Conservation (phyloP, 1,140 invertebrate species). For the Seison nebaliae region DNA sequence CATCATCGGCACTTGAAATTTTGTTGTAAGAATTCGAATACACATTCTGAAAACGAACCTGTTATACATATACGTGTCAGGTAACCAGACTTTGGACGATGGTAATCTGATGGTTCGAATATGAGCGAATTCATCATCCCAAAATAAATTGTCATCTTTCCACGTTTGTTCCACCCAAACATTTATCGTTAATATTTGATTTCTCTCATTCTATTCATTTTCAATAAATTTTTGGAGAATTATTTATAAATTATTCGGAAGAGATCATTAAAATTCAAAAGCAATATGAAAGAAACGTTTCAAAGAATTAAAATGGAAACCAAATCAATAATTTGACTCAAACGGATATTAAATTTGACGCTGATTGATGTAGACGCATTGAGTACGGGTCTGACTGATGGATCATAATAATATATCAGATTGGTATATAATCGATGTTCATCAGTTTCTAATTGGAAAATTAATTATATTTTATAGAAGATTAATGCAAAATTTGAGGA, state of each 20-base stretch:
- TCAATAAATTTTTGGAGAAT: too few relatives aligned
- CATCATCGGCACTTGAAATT: neutral
- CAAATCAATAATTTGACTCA: slow-evolving; percentile 25
- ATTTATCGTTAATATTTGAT: slow-evolving; percentile 68
- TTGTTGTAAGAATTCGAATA: neutral
- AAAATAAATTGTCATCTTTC: slow-evolving; percentile 89
- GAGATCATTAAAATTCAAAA: neutral
- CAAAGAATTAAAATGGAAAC: too few relatives aligned
- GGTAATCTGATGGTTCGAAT: slow-evolving; percentile 82
- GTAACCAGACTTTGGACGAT: slow-evolving; percentile 86
- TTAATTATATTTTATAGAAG: neutral
- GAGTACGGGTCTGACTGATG: slow-evolving; percentile 5
- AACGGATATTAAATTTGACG: slow-evolving; percentile 19
- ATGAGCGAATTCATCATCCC: slow-evolving; percentile 83
- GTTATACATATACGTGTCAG: slow-evolving; percentile 97
- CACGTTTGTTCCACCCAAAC: slow-evolving; percentile 67
- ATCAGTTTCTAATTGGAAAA: neutral
- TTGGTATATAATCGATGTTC: slow-evolving; percentile 6
- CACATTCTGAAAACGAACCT: slow-evolving; percentile 20
- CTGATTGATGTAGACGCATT: slow-evolving; percentile 15
- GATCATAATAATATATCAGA: slow-evolving; percentile 7
- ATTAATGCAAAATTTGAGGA: too few relatives aligned
- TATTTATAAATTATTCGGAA: too few relatives aligned
- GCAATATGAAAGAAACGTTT: neutral
- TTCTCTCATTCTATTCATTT: slow-evolving; percentile 44